Base-by-base conservation (phyloP, 2,113 vertebrate genomes). In the Campylorhamphus procurvoides region DNA sequence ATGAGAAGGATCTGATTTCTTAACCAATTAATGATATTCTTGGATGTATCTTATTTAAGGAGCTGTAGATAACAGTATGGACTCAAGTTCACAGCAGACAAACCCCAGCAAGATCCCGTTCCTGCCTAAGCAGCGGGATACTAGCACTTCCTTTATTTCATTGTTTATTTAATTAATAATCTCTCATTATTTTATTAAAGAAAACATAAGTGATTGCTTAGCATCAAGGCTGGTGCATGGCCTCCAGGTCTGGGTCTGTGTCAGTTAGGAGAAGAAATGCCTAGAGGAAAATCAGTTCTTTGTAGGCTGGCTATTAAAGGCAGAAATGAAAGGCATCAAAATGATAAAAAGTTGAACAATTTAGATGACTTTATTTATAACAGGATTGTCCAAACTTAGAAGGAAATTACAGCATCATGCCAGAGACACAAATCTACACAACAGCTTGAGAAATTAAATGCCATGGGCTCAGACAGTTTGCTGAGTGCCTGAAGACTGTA, bases 391-490 rank as follows among this genome's bases (percentile, higher is more conserved):
- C 50, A 88, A 86, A 88, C 37, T 71, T 86, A 67, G 60, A 80
- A 77, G 67, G 67, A 95, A 94, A 92, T 93, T 94, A 85, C 63
- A 93, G 46, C 63, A 53, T 77, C 50, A 66, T 93, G 79, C 90
- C 85, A 92, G 79, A 90, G 42, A 76, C 88, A 90, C 56, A 93
- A 89, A 67, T 91, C 73, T 86, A 79, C 50, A 63, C 28, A 89
- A 78, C 80, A 95, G 82, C 76, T 94, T 95, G 93, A 91, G 91
- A 96, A 94, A 91, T 84, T 90, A 84, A 93, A 81, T 64, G 93
- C 88, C 64, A 17, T 60, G 40, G 73, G 68, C 18, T n/a, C 35
- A 80, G 50, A 62, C 89, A 46, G 58, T 85, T 94, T 91, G 52
- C 42, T 42, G 59, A 85, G 79, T 62, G 78, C 87, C 84, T 87